Evolutionary conservation across 2,888 invertebrate genomes (phyloP).

Genomic region (Callimorpha dominula): DNA sequence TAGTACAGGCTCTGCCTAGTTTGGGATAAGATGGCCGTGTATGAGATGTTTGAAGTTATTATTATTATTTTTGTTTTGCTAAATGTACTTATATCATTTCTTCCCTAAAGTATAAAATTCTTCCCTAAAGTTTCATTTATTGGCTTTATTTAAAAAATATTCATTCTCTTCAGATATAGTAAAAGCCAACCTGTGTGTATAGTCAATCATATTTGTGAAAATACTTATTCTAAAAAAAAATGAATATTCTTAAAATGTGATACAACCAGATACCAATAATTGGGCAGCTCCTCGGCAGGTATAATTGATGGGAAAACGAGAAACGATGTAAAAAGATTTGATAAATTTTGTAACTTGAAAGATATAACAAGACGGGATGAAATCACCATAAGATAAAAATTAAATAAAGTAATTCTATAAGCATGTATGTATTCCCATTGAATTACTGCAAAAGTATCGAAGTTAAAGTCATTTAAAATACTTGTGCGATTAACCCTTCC

Average conservation of each 20-base stretch:
- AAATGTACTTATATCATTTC: neutral
- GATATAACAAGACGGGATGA: neutral
- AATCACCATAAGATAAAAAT: too few species aligned
- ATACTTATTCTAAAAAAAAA: neutral
- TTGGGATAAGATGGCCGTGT: too few species aligned
- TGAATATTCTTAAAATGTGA: neutral
- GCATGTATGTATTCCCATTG: too few species aligned
- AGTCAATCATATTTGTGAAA: neutral
- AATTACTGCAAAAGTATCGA: too few species aligned
- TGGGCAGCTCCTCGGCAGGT: too few species aligned
- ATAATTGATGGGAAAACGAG: too few species aligned
- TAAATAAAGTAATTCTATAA: too few species aligned
- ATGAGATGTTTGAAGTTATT: too few species aligned
- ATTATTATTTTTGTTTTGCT: neutral
- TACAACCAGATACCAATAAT: too few species aligned
- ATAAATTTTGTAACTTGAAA: neutral
- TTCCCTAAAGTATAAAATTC: neutral
- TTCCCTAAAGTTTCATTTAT: neutral
- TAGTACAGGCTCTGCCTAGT: too few species aligned
- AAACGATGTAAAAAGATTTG: neutral
- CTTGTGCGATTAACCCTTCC: too few species aligned
- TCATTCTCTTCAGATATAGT: neutral
- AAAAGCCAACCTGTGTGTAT: neutral
- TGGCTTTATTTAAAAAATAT: neutral
- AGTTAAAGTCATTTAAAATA: neutral